phyloP scores from a whole-genome alignment of 2,888 invertebrate species.

The Chelonus formosanus region DNA sequence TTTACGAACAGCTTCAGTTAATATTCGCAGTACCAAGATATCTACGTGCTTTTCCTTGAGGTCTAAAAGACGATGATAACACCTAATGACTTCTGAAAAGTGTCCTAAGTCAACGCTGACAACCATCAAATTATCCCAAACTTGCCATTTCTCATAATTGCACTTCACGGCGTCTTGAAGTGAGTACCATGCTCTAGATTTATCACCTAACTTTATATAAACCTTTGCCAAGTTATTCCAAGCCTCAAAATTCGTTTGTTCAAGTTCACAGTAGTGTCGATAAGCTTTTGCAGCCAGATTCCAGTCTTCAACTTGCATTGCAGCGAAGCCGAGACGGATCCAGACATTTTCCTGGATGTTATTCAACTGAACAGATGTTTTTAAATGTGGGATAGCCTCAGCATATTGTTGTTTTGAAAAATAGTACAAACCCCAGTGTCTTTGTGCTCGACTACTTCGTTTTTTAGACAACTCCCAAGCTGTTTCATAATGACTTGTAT shows the following conservation, averaged over 20 bases:
- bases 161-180: conserved; percentile 89
- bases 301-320: conserved; percentile 82
- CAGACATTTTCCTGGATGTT: conserved; percentile 87
- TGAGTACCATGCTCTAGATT: conserved; percentile 83
- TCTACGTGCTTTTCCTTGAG: conserved; percentile 84
- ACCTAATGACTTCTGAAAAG: conserved; percentile 83
- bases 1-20: conserved; percentile 76
- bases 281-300: conserved; percentile 85
- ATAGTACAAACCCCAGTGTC: conserved; percentile 86
- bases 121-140: conserved; percentile 94
- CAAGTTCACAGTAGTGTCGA: conserved; percentile 85
- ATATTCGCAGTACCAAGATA: conserved; percentile 75
- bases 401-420: conserved; percentile 78
- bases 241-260: conserved; percentile 88
- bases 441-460: conserved; percentile 84
- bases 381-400: conserved; percentile 82
- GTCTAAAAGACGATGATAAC: conserved; percentile 87
- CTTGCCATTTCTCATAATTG: conserved; percentile 92
- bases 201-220: conserved; percentile 87
- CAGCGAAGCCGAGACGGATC: conserved; percentile 87
- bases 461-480: conserved; percentile 91
- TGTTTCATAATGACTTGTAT: conserved; percentile 81
- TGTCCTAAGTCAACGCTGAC: conserved; percentile 88
- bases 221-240: conserved; percentile 98
- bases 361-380: conserved; percentile 85